Conservation (phyloP, 2,797 vertebrate genomes). For the Acrossocheilus wenchowensis region DNA sequence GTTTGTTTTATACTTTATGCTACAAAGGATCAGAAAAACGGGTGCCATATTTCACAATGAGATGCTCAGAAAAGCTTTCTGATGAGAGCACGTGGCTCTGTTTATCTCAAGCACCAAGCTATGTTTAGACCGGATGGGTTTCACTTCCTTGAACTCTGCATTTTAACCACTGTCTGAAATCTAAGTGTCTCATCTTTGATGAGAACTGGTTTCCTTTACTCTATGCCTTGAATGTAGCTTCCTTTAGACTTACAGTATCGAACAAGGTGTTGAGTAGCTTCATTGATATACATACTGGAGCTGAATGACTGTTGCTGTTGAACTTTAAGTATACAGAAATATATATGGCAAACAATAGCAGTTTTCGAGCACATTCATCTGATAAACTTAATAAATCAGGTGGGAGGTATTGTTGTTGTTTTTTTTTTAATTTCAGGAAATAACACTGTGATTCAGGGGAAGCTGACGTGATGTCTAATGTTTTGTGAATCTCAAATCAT, state of each 20-base stretch:
- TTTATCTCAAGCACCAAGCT: not conserved
- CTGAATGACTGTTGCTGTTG: not conserved
- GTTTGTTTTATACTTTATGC: too few relatives aligned
- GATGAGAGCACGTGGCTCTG: not conserved
- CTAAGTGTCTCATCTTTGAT: not conserved
- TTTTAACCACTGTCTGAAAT: slow-evolving; percentile 15
- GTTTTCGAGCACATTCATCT: not conserved
- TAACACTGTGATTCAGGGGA: not conserved
- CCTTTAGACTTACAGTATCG: not conserved
- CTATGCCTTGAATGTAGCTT: not conserved
- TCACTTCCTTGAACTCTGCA: slow-evolving; percentile 7
- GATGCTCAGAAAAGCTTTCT: not conserved
- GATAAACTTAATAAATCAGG: not conserved
- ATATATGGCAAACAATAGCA: not conserved
- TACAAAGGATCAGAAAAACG: not conserved
- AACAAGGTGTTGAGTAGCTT: not conserved
- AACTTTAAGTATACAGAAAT: not conserved
- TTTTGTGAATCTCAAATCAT: too few relatives aligned
- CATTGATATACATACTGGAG: not conserved
- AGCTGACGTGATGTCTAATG: not conserved
- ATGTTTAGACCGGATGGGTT: slow-evolving; percentile 18
- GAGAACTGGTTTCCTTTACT: not conserved
- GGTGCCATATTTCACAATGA: not conserved
- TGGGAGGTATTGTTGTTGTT: not conserved
- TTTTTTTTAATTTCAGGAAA: not conserved